These are phyloP conservation scores for Uropsilus gracilis DNA, from an alignment of 2,113 vertebrate species.

Conservation along the genomic window DNA sequence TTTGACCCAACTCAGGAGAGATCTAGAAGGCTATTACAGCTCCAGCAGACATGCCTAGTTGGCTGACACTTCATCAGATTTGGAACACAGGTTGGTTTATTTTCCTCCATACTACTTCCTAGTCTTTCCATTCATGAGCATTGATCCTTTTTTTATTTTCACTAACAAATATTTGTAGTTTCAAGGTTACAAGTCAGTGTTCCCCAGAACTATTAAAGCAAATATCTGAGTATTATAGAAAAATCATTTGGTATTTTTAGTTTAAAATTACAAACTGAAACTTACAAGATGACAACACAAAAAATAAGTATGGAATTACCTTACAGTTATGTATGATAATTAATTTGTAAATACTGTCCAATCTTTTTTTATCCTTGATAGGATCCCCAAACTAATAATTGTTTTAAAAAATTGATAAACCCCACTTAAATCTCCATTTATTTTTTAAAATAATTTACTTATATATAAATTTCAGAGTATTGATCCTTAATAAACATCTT, in stretches of 20 bases:
- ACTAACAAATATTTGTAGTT: slow-evolving; percentile 68
- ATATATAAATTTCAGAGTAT: too few relatives aligned
- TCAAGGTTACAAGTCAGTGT: slow-evolving; percentile 62
- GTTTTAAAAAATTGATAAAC: too few relatives aligned
- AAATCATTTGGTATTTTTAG: neutral
- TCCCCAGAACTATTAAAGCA: slow-evolving; percentile 33
- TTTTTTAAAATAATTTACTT: too few relatives aligned
- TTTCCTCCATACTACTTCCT: neutral
- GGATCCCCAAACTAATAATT: too few relatives aligned
- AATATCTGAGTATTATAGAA: slow-evolving; percentile 30
- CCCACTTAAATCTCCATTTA: too few relatives aligned
- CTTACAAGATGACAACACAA: neutral
- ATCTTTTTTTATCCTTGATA: too few relatives aligned
- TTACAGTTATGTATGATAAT: neutral
- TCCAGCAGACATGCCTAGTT: neutral
- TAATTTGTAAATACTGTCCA: neutral
- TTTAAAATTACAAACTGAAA: neutral
- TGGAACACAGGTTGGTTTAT: neutral
- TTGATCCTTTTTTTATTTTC: too few relatives aligned
- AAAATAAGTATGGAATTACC: neutral
- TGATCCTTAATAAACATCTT: neutral
- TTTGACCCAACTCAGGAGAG: neutral
- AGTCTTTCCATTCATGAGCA: neutral
- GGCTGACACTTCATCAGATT: neutral
- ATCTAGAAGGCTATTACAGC: neutral